phyloP scores from a whole-genome alignment of 2,113 vertebrate species.

The Nansenia antarctica region DNA sequence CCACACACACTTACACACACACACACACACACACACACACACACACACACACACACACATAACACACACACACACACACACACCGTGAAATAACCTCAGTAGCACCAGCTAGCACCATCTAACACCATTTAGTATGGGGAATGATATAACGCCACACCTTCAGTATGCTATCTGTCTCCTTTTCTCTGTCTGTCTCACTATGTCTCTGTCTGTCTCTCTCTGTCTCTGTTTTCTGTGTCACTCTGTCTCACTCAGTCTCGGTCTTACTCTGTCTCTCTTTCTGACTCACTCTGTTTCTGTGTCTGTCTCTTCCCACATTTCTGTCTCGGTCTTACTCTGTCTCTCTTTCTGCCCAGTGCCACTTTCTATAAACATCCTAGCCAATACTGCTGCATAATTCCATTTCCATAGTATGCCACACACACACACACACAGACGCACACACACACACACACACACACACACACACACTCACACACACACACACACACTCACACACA shows the following conservation, averaged over 20 bases:
- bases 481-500: no score
- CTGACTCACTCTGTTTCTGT: background rate
- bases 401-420: constrained; percentile 46
- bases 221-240: background rate
- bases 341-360: constrained; percentile 27
- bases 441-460: no score
- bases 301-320: no score
- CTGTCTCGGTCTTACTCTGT: background rate
- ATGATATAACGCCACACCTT: no score
- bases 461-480: no score
- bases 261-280: background rate
- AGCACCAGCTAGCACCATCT: background rate
- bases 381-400: constrained; percentile 46
- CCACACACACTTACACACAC: no score
- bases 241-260: background rate
- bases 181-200: background rate
- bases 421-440: no score
- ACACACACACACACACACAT: no score
- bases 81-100: no score
- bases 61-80: no score
- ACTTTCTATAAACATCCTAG: constrained; percentile 40
- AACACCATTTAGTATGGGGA: background rate
- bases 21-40: no score
- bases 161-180: no score
- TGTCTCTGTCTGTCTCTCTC: background rate